Base-by-base conservation (phyloP, 1,140 invertebrate genomes). In the Latrodectus geometricus region DNA sequence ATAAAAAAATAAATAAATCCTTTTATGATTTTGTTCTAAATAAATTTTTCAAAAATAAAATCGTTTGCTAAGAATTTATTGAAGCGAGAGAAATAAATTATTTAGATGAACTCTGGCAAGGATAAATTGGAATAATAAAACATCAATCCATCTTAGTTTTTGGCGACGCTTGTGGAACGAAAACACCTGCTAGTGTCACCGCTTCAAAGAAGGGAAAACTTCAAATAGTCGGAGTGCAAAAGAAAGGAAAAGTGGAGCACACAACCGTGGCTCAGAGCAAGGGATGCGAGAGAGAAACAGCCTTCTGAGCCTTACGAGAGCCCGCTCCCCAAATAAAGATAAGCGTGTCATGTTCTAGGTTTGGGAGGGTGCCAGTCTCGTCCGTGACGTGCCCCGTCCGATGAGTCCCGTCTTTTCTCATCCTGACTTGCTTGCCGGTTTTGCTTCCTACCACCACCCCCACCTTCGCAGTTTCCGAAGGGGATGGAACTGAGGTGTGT, bases 311-410 rank as follows among this genome's bases (percentile, higher is more conserved):
- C 12, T 56, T 52, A 0, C 61, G 56, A 68, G 21, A n/a, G 52
- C 83, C 35, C 83, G 83, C 83, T 69, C 83, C 83, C 54, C 73
- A 85, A 85, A 77, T 77, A 85, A 85, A 77, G 74, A 77, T 69
- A 85, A 68, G 83, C 83, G 83, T 85, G 83, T 85, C 83, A 85
- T 52, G 83, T 85, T 85, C 74, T 85, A 15, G 49, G 48, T 69
- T 77, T 85, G 83, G 83, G 83, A 77, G 73, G 56, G 66, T 85
- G 83, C 83, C 83, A 85, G 83, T 70, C 73, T 23, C 11, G 7
- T 35, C 35, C 35, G 49, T 23, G 49, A 61, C 49, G 14, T 72
- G 14, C 56, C 20, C 20, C 49, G 9, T 21, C 69, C 20, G 14
- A 61, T 4, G 17, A 11, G 54, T 61, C 54, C 54, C 54, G 54